phyloP scores from a whole-genome alignment of 35 echinoderm and acorn worm species.

The Ophiothrix spiculata region DNA sequence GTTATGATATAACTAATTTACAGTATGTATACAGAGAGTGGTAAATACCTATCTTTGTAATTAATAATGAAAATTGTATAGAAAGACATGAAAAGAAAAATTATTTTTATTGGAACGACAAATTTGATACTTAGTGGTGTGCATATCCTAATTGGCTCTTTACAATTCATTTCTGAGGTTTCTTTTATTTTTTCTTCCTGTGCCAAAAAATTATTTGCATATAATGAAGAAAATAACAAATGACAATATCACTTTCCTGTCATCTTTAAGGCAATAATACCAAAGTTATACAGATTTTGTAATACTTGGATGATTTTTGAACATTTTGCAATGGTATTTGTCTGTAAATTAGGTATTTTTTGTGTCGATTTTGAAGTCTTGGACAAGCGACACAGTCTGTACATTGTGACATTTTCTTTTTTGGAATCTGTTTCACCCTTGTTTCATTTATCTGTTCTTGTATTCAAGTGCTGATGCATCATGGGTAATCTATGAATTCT shows the following conservation, averaged over 20 bases:
- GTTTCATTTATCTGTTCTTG: neutral
- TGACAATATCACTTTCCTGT: neutral
- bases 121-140: neutral
- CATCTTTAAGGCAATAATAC: neutral
- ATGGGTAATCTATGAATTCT: neutral
- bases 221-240: neutral
- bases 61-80: neutral
- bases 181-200: neutral
- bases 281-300: slow-evolving; percentile 11
- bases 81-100: neutral
- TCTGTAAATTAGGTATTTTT: neutral
- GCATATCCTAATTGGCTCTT: neutral
- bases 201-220: slow-evolving; percentile 12
- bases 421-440: neutral
- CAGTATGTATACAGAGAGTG: neutral
- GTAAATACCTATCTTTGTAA: neutral
- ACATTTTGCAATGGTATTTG: no score
- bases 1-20: neutral
- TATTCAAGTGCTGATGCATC: neutral
- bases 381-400: neutral
- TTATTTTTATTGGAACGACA: neutral
- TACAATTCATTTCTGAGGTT: neutral
- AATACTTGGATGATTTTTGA: no score
- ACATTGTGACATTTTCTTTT: neutral
- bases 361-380: no score